A percentile compares a stretch with the other conserved stretches of the same genome.
phyloP scores from a whole-genome alignment of 2,797 vertebrate genomes.

The Xiphophorus birchmanni region DNA sequence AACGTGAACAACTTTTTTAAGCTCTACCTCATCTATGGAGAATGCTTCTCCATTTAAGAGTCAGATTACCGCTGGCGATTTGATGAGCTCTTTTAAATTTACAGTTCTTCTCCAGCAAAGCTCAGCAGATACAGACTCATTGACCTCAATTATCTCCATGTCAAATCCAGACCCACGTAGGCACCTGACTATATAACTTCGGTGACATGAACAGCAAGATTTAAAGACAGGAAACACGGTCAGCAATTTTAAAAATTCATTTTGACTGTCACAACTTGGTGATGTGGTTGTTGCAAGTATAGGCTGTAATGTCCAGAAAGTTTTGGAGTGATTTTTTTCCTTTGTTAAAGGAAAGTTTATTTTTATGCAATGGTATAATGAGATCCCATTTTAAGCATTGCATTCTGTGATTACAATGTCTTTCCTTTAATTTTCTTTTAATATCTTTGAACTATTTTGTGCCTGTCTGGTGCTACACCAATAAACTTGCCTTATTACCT shows the following conservation, averaged over 20 bases:
- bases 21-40: not conserved
- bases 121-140: not conserved
- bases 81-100: not conserved
- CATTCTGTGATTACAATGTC: not conserved
- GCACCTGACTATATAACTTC: not conserved
- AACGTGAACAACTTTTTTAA: not conserved
- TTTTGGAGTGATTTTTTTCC: not conserved
- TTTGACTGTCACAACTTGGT: not conserved
- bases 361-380: not conserved
- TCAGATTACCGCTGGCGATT: not conserved
- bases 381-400: not conserved
- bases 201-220: not conserved
- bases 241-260: not conserved
- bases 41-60: not conserved
- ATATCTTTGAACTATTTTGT: not conserved
- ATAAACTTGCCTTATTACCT: not conserved
- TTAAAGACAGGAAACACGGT: not conserved
- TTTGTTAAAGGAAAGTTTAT: not conserved
- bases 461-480: not conserved
- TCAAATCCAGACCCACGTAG: not conserved
- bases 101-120: not conserved
- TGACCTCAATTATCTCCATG: not conserved
- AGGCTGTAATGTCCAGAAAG: not conserved
- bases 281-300: not conserved
- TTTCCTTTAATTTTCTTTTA: not conserved